These are phyloP conservation scores for Cynocephalus volans DNA, from an alignment of 2,113 vertebrate species.

Conservation along the genomic window DNA sequence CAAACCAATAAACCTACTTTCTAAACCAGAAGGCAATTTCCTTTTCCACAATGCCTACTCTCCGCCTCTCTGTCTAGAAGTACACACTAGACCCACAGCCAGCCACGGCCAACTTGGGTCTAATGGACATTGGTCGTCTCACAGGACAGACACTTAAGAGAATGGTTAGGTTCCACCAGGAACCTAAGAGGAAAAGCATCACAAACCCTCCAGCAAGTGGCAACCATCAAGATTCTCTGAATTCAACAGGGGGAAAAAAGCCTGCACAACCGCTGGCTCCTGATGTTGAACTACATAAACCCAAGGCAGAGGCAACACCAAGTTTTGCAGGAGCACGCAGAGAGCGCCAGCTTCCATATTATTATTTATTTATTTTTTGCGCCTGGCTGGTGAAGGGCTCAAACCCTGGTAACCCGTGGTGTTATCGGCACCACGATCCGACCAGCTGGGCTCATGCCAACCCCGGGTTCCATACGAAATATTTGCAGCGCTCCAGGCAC, in stretches of 20 bases:
- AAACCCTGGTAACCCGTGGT: too few relatives aligned
- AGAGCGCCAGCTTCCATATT: too few relatives aligned
- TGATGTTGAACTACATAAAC: background rate
- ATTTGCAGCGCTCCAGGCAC: background rate
- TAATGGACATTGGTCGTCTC: rapidly evolving
- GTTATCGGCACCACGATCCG: too few relatives aligned
- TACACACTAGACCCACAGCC: rapidly evolving
- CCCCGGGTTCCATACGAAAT: too few relatives aligned
- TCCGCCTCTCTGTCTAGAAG: background rate
- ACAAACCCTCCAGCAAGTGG: background rate
- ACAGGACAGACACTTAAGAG: background rate
- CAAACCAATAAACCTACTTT: slow-evolving; percentile 53
- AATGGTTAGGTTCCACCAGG: background rate
- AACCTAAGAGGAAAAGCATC: background rate
- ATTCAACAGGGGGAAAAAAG: background rate
- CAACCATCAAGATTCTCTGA: background rate
- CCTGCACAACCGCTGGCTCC: rapidly evolving
- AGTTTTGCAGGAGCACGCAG: too few relatives aligned
- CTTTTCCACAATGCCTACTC: background rate
- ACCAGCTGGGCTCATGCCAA: too few relatives aligned
- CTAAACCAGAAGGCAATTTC: background rate
- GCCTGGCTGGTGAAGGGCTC: too few relatives aligned
- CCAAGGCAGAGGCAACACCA: rapidly evolving
- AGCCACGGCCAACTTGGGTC: rapidly evolving
- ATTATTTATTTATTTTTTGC: too few relatives aligned